phyloP scores from a whole-genome alignment of 2,888 invertebrate species.

The Vannuccia rotundouncinata region DNA sequence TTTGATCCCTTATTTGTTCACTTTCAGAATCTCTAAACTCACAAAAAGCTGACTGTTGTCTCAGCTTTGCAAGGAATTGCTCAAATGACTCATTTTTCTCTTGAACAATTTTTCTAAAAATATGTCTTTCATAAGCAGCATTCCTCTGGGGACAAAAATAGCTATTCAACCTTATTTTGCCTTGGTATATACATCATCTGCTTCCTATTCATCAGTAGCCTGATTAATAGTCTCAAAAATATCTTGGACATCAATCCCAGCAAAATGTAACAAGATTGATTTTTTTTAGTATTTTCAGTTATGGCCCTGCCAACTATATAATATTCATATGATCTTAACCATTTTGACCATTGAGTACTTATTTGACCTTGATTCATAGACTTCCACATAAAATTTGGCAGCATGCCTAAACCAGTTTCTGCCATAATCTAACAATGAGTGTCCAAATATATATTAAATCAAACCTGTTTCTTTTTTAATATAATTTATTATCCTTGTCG shows the following conservation, averaged over 20 bases:
- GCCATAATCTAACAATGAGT: background rate
- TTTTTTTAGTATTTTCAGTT: background rate
- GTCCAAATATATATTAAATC: background rate
- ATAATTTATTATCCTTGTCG: background rate
- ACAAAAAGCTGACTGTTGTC: slow-evolving; percentile 10
- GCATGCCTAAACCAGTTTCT: background rate
- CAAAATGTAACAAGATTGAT: background rate
- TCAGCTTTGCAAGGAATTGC: background rate
- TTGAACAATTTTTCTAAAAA: background rate
- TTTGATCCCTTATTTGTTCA: slow-evolving; percentile 8
- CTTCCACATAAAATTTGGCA: background rate
- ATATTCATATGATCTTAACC: background rate
- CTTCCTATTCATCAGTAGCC: background rate
- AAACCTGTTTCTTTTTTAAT: background rate
- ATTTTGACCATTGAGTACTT: background rate
- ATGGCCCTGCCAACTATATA: background rate
- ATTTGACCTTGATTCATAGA: background rate
- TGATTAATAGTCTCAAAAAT: background rate
- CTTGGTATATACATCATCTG: background rate
- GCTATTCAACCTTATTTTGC: background rate
- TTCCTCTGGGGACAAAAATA: background rate
- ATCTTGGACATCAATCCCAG: background rate
- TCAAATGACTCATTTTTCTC: slow-evolving; percentile 5
- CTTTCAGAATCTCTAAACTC: background rate
- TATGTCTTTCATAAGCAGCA: background rate